Evolutionary conservation across 1,140 invertebrate species (phyloP).

Genomic region (Drosophila bifasciata): DNA sequence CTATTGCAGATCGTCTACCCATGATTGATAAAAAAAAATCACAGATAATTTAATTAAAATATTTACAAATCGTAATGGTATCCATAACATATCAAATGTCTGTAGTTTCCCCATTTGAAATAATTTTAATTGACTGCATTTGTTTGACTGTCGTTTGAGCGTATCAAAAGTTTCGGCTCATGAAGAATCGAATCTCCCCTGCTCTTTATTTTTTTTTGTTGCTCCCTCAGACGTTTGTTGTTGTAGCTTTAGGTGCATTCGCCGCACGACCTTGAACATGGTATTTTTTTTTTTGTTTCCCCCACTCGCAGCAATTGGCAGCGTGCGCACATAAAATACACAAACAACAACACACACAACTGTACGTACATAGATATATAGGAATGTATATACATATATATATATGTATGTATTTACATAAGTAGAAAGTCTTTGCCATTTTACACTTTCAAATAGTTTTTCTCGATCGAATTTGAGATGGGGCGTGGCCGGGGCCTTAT

Average conservation of each 20-base stretch:
- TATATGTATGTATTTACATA: conserved; percentile 19
- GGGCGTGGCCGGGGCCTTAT: background rate
- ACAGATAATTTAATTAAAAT: too few relatives aligned
- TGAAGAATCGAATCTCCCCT: too few relatives aligned
- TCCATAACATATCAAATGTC: too few relatives aligned
- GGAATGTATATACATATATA: background rate
- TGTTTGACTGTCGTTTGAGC: too few relatives aligned
- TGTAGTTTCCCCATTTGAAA: too few relatives aligned
- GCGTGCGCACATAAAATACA: conserved; percentile 68
- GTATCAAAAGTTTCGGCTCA: too few relatives aligned
- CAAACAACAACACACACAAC: conserved; percentile 7
- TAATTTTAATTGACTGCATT: too few relatives aligned
- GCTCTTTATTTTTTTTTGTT: conserved; percentile 1
- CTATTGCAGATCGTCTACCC: too few relatives aligned
- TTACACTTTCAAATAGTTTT: conserved; percentile 17
- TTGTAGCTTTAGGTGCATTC: conserved; percentile 63
- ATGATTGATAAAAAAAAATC: too few relatives aligned
- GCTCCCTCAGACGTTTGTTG: conserved; percentile 4
- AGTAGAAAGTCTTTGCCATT: conserved; percentile 7
- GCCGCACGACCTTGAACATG: conserved; percentile 70
- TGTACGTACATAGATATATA: background rate
- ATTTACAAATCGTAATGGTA: too few relatives aligned
- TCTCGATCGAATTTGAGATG: conserved; percentile 10
- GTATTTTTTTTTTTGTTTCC: conserved; percentile 20
- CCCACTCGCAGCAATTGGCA: conserved; percentile 66